phyloP scores from a whole-genome alignment of 1,140 invertebrate species.

The Drosophila leontia region DNA sequence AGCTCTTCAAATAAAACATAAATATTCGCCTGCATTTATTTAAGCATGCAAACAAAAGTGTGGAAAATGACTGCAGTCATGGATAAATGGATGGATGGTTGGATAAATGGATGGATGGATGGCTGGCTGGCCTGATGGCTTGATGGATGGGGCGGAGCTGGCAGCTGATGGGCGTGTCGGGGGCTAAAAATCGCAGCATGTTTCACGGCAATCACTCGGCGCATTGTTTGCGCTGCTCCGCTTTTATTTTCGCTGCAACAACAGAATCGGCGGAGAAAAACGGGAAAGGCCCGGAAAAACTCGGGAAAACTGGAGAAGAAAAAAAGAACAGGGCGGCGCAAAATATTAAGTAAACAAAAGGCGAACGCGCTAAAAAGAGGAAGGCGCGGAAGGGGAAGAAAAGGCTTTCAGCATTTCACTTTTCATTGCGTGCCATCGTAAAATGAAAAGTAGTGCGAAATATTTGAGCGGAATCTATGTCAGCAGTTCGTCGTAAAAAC shows the following conservation, averaged over 20 bases:
- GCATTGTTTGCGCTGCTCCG: slow-evolving; percentile 64
- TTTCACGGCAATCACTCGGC: slow-evolving; percentile 59
- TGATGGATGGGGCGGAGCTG: slow-evolving; percentile 19
- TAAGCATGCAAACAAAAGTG: slow-evolving; percentile 62
- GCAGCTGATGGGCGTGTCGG: slow-evolving; percentile 31
- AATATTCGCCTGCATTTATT: slow-evolving; percentile 52
- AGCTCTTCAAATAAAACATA: slow-evolving; percentile 22
- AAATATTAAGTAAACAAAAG: slow-evolving; percentile 70
- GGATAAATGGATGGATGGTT: slow-evolving; percentile 24
- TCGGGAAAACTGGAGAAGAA: slow-evolving; percentile 8
- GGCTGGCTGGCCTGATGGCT: slow-evolving; percentile 17
- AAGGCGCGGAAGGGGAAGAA: slow-evolving; percentile 6
- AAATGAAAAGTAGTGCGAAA: slow-evolving; percentile 74
- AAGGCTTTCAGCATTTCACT: slow-evolving; percentile 59
- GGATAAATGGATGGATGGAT: slow-evolving; percentile 14
- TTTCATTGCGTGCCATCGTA: slow-evolving; percentile 72
- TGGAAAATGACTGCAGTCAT: slow-evolving; percentile 29
- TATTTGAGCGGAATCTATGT: slow-evolving; percentile 74
- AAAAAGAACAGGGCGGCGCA: slow-evolving; percentile 30
- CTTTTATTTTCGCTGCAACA: slow-evolving; percentile 68
- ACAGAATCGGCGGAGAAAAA: slow-evolving; percentile 35
- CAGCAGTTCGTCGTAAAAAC: slow-evolving; percentile 57
- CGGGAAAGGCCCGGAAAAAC: slow-evolving; percentile 21
- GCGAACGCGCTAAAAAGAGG: slow-evolving; percentile 18
- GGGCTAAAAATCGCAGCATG: slow-evolving; percentile 36